Percentiles rank a stretch among this genome's conserved stretches.
Conservation (phyloP, 2,888 invertebrate genomes). For the Macrosiphum euphorbiae region DNA sequence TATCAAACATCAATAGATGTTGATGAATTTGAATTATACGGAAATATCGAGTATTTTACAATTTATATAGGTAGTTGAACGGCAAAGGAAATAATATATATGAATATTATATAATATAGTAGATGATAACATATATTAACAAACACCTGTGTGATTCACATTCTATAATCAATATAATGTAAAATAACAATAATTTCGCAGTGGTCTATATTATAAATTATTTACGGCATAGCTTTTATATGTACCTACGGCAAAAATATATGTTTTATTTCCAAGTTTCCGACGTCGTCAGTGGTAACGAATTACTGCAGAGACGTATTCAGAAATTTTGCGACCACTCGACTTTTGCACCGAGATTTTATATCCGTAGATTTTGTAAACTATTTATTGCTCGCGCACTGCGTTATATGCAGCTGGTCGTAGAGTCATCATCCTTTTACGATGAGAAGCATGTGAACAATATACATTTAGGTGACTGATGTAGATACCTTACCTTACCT, state of each 20-base stretch:
- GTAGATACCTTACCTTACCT: neutral
- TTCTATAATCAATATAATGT: neutral
- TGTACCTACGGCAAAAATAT: neutral
- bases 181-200: neutral
- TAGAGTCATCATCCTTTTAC: neutral
- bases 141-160: neutral
- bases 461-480: neutral
- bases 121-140: neutral
- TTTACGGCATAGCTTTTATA: neutral
- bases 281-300: neutral
- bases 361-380: neutral
- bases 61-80: neutral
- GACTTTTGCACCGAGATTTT: neutral
- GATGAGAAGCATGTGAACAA: neutral
- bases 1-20: neutral
- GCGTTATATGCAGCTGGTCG: neutral
- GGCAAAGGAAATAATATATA: neutral
- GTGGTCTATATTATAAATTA: neutral
- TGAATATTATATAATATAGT: neutral
- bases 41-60: neutral
- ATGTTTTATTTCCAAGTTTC: neutral
- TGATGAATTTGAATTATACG: neutral
- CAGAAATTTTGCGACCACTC: neutral
- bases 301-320: neutral
- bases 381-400: neutral